Percentiles rank a stretch among this genome's conserved stretches.
These are phyloP conservation scores for Bombyx mori DNA, from an alignment of 1,140 invertebrate species.

Conservation along the genomic window ASM3026992v2 NC_085112.1:16519001-16519500, in stretches of 20 bases:
- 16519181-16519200: too few species aligned
- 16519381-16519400: slow-evolving; percentile 1
- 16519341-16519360: too few species aligned
- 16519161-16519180: background rate
- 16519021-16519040: too few species aligned
- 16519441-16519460: slow-evolving; percentile 10
- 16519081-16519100: slow-evolving; percentile 11
- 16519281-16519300: too few species aligned
- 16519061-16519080: slow-evolving; percentile 5
- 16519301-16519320: too few species aligned
- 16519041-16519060: background rate
- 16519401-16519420: background rate
- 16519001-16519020: too few species aligned
- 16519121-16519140: slow-evolving; percentile 2
- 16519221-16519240: too few species aligned
- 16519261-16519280: too few species aligned
- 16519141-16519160: background rate
- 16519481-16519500: slow-evolving; percentile 12
- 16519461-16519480: slow-evolving; percentile 10
- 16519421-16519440: background rate
- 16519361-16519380: background rate
- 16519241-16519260: too few species aligned
- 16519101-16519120: slow-evolving; percentile 10
- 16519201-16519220: too few species aligned
- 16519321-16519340: too few species aligned